phyloP scores from a whole-genome alignment of 2,113 vertebrate genomes.

The Ptychochromis oligacanthus region DNA sequence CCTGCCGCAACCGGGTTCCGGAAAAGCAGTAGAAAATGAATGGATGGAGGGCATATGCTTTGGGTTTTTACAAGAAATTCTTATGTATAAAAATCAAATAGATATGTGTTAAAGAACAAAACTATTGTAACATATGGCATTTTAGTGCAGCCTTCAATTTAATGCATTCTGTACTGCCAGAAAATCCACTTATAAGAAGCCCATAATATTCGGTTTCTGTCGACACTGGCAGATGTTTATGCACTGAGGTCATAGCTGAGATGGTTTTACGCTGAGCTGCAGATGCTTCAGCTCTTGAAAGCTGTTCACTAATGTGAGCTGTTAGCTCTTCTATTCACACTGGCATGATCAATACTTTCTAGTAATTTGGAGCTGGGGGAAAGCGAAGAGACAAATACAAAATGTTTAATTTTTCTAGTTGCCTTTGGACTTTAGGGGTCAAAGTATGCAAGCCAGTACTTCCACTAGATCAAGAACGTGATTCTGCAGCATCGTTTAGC shows the following conservation, averaged over 20 bases:
- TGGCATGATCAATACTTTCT: not conserved
- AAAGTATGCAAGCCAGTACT: not conserved
- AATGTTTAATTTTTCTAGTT: too few relatives aligned
- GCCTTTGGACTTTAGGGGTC: not conserved
- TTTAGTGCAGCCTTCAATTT: not conserved
- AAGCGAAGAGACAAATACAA: too few relatives aligned
- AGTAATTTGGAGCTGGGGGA: not conserved
- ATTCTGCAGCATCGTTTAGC: not conserved
- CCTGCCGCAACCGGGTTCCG: not conserved
- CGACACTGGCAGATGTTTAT: not conserved
- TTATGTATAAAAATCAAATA: not conserved
- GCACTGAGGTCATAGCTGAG: not conserved
- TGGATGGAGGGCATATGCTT: not conserved
- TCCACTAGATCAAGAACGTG: not conserved
- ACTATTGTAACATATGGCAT: not conserved
- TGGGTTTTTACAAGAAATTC: not conserved
- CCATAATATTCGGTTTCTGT: not conserved
- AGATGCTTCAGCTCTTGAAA: not conserved
- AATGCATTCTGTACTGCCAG: not conserved
- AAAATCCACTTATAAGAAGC: rapidly evolving
- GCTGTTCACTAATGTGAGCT: not conserved
- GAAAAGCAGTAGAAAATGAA: not conserved
- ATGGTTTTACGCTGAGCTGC: not conserved
- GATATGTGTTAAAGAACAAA: not conserved
- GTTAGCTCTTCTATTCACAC: not conserved